Evolutionary conservation across 2,797 vertebrate species (phyloP).

Genomic region (Rhincodon typus): DNA sequence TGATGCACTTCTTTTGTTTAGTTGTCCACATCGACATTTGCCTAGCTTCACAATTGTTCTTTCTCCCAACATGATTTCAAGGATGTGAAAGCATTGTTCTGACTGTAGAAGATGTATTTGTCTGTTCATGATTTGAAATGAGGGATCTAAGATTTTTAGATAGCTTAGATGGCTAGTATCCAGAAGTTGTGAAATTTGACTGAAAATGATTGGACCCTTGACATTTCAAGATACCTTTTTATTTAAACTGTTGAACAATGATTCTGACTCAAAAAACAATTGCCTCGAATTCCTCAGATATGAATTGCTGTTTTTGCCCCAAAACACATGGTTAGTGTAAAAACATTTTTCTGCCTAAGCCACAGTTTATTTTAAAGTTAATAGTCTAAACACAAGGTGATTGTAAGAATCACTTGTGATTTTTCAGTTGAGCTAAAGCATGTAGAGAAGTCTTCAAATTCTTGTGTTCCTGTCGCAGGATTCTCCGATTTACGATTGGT

Average conservation of each 20-base stretch:
- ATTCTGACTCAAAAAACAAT: neutral
- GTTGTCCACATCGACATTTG: neutral
- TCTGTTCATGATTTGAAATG: neutral
- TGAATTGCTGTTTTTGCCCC: neutral
- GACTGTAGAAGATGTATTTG: neutral
- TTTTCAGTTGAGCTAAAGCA: neutral
- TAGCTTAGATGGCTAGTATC: neutral
- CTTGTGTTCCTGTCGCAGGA: neutral
- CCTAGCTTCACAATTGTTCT: neutral
- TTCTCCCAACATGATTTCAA: neutral
- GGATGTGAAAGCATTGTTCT: neutral
- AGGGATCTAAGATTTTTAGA: neutral
- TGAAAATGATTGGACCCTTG: neutral
- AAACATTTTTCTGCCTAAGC: neutral
- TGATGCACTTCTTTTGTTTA: neutral
- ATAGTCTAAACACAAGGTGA: constrained; percentile 4
- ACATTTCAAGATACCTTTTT: neutral
- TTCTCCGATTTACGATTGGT: neutral
- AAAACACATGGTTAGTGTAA: neutral
- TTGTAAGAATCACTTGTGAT: neutral
- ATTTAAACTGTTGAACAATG: neutral
- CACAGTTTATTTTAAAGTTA: neutral
- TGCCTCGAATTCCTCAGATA: neutral
- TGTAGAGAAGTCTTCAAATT: constrained; percentile 26
- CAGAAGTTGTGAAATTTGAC: neutral